Percentiles rank a stretch among this genome's conserved stretches.
These are phyloP conservation scores for Hydrotaea diabolus DNA, from an alignment of 2,888 invertebrate species.

Conservation along the genomic window DNA sequence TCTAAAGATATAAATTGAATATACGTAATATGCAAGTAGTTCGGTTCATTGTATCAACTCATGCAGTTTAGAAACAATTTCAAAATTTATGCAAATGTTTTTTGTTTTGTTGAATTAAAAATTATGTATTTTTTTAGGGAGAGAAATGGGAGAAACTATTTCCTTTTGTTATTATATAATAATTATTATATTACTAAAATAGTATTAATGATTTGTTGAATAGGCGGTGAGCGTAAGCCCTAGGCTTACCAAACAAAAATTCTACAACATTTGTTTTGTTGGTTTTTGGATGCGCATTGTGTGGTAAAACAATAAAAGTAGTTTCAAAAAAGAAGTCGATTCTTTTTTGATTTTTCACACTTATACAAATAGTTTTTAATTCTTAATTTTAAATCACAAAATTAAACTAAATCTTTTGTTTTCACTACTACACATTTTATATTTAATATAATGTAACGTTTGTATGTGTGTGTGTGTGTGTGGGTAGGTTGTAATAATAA, in stretches of 20 bases:
- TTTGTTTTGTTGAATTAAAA: too few relatives aligned
- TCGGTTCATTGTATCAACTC: neutral
- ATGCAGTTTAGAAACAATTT: slow-evolving; percentile 13
- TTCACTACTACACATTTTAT: too few relatives aligned
- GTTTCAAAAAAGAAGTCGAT: neutral
- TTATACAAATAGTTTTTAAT: neutral
- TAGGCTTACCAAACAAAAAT: too few relatives aligned
- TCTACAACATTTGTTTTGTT: too few relatives aligned
- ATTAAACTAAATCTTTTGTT: slow-evolving; percentile 20
- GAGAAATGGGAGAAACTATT: neutral
- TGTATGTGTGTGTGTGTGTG: neutral
- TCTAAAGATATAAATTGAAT: neutral
- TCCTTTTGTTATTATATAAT: too few relatives aligned
- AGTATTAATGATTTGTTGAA: too few relatives aligned
- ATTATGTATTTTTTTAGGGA: too few relatives aligned
- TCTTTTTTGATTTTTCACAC: neutral
- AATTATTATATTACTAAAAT: too few relatives aligned
- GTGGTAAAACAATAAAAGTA: neutral
- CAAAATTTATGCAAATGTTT: neutral
- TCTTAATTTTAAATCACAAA: neutral
- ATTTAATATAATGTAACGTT: slow-evolving; percentile 2
- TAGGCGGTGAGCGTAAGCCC: too few relatives aligned
- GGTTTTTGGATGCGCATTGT: too few relatives aligned
- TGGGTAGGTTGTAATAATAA: neutral
- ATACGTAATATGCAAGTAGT: too few relatives aligned